Percentiles rank a stretch among this genome's conserved stretches.
phyloP scores from a whole-genome alignment of 2,797 vertebrate genomes.

The Malacoctenus gilli region DNA sequence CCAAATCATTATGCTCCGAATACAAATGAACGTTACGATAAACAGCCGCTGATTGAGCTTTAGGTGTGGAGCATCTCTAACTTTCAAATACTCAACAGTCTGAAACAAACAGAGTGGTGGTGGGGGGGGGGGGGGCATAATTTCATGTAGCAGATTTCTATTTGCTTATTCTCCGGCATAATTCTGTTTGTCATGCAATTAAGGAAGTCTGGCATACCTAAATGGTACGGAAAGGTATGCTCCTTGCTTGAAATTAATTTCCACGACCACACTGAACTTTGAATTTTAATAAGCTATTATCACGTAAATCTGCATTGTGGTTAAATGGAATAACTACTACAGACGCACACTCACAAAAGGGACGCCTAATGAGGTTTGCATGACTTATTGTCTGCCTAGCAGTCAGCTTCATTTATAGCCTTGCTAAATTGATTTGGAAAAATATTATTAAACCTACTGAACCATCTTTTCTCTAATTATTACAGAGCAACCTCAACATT shows the following conservation, averaged over 20 bases:
- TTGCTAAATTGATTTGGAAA: conserved; percentile 77
- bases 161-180: conserved; percentile 32
- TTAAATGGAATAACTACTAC: conserved; percentile 75
- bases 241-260: conserved; percentile 69
- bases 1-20: conserved; percentile 10
- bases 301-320: conserved; percentile 73
- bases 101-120: not conserved
- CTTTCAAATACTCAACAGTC: conserved; percentile 1
- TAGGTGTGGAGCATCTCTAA: not conserved
- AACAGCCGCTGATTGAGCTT: conserved; percentile 8
- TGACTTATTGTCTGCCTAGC: conserved; percentile 77
- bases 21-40: conserved; percentile 17
- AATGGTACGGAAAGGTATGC: conserved; percentile 61
- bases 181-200: conserved; percentile 65
- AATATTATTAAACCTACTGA: conserved; percentile 78
- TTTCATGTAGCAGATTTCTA: conserved; percentile 21
- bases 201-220: conserved; percentile 57
- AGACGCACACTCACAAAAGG: conserved; percentile 66
- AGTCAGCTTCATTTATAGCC: conserved; percentile 75
- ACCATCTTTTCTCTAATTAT: conserved; percentile 74
- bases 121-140: not conserved
- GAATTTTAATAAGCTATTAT: conserved; percentile 79
- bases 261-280: conserved; percentile 65
- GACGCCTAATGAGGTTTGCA: conserved; percentile 76
- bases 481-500: conserved; percentile 68